phyloP scores from a whole-genome alignment of 2,113 vertebrate species.

The Chloropsis hardwickii region DNA sequence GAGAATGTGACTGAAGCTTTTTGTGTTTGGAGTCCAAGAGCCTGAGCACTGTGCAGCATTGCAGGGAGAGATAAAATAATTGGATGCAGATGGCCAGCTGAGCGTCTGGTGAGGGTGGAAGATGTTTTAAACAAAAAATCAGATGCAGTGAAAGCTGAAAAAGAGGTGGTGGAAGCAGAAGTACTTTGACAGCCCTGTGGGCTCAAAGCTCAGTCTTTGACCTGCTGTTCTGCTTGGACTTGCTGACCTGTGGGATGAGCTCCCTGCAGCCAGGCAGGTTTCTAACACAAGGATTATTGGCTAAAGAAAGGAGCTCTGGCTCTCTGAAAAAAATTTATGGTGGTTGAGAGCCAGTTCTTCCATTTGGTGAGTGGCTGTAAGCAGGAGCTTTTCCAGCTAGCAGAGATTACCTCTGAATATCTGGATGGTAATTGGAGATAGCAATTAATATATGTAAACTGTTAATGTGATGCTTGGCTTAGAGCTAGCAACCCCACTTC shows the following conservation, averaged over 20 bases:
- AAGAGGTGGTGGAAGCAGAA: background rate
- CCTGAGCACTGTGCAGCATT: background rate
- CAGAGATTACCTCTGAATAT: background rate
- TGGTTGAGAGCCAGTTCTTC: conserved; percentile 4
- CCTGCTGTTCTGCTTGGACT: background rate
- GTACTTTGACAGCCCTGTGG: background rate
- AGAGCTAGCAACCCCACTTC: background rate
- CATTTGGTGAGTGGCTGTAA: background rate
- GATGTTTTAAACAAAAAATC: background rate
- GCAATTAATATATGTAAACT: background rate
- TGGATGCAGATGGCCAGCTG: conserved; percentile 10
- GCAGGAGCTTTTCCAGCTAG: conserved; percentile 6
- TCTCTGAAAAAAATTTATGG: background rate
- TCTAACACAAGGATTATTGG: background rate
- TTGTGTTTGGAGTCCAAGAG: background rate
- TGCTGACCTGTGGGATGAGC: background rate
- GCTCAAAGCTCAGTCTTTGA: background rate
- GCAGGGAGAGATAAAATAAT: conserved; percentile 34
- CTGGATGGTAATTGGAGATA: background rate
- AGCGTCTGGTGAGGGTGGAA: background rate
- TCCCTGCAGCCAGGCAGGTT: background rate
- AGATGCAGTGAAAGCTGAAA: background rate
- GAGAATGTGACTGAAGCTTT: conserved; percentile 31
- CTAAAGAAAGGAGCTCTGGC: background rate
- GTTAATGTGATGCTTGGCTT: background rate